Base-by-base conservation (phyloP, 1,140 invertebrate species). In the Diprion similis region DNA sequence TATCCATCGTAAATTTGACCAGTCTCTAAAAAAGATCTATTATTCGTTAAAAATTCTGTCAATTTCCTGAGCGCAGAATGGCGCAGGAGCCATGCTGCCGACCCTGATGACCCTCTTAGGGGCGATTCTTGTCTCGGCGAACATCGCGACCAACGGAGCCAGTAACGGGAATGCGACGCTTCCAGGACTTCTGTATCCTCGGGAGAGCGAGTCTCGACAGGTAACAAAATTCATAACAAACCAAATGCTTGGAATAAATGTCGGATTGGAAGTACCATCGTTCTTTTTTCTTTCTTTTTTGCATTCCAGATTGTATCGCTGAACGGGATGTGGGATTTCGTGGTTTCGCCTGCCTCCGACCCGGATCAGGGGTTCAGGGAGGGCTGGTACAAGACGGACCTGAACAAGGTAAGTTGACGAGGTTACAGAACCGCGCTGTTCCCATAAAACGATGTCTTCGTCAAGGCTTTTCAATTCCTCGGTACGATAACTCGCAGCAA, bases 251-350 rank as follows among this genome's bases (percentile, higher is more conserved):
- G 17, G 46, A 37, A 51, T 46, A 59, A 46, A 24, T 18, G 46
- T 46, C 37, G n/a, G 67, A 17, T 71, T 7, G 8, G 13, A 71
- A 73, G 37, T 18, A 47, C 59, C 64, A 45, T 70, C 71, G 48
- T 19, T 46, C 37, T 67, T 46, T 15, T 18, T 64, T 64, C 71
- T n/a, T 10, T 45, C 19, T 2, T 64, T 19, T 10, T 72, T 8
- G 10, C 67, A 64, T 24, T 66, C 24, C 17, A 92, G 81, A 84
- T 91, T 3, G 89, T 88, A 81, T 84, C 85, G 10, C 87, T 98
- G 11, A 94, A 97, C 86, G 97, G 97, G 2, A 90, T 98, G 73
- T 98, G 97, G 97, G 93, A 96, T 82, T 98, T 98, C 83, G 88
- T 93, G 68, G 90, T 91, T 6, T 91, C 92, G 10, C 93, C 91